Conservation (phyloP, 2,888 invertebrate species). For the Horisme vitalbata region DNA sequence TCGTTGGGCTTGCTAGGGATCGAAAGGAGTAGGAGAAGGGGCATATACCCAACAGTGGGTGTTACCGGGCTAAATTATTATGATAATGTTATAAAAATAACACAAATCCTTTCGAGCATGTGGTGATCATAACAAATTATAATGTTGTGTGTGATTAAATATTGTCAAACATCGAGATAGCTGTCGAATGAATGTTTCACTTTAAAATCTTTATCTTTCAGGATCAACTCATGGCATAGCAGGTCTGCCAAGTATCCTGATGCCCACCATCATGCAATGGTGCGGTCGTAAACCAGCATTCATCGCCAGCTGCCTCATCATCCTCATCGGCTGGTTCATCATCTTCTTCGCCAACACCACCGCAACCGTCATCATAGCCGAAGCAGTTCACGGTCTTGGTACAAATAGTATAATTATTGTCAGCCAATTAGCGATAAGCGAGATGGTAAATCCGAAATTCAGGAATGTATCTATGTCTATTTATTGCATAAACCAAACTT, state of each 20-base stretch:
- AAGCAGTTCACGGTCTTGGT: constrained; percentile 30
- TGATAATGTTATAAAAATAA: too few relatives aligned
- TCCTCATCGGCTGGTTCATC: constrained; percentile 28
- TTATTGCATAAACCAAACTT: constrained; percentile 14
- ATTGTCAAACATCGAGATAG: too few relatives aligned
- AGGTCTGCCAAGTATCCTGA: constrained; percentile 30
- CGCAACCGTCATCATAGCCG: constrained; percentile 22
- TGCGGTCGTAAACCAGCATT: constrained; percentile 30
- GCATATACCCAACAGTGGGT: too few relatives aligned
- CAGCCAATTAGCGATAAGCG: constrained; percentile 22
- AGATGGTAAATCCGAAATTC: constrained; percentile 32
- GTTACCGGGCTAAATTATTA: too few relatives aligned
- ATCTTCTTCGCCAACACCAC: constrained; percentile 13
- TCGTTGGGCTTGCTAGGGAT: too few relatives aligned
- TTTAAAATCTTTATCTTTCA: constrained; percentile 16
- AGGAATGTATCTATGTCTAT: constrained; percentile 22
- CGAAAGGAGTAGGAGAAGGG: too few relatives aligned
- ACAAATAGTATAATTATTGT: constrained; percentile 22
- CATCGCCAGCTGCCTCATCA: constrained; percentile 22
- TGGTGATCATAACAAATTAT: too few relatives aligned
- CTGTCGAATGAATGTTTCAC: background rate
- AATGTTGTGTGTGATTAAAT: too few relatives aligned
- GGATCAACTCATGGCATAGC: constrained; percentile 34
- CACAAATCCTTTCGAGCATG: too few relatives aligned
- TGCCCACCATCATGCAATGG: constrained; percentile 33